A percentile compares a stretch with the other conserved stretches of the same genome.
These are phyloP conservation scores for Phalacrocorax carbo DNA, from an alignment of 2,113 vertebrate species.

Conservation along the genomic window DNA sequence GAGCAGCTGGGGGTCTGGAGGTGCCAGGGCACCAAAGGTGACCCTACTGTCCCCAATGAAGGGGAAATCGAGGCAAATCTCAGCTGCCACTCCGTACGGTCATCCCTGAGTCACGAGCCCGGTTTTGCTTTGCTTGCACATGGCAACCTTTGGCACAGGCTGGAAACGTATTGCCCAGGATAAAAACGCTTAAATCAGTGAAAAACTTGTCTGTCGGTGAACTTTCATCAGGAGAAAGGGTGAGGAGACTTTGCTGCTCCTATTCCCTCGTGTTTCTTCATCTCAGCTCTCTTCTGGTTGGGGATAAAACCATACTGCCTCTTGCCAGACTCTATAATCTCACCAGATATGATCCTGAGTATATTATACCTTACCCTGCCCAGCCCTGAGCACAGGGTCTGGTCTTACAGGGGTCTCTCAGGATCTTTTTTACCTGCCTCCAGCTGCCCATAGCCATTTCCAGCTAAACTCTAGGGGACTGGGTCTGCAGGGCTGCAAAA, in stretches of 20 bases:
- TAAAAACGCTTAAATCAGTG: background rate
- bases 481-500: background rate
- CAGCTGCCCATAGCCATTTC: background rate
- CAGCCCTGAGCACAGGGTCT: rapidly evolving
- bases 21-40: background rate
- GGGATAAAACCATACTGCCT: background rate
- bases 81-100: background rate
- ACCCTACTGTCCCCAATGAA: background rate
- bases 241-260: background rate
- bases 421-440: background rate
- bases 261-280: background rate
- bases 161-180: rapidly evolving
- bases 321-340: background rate
- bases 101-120: rapidly evolving
- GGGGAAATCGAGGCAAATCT: rapidly evolving
- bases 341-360: background rate
- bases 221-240: background rate
- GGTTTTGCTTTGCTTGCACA: background rate
- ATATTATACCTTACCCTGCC: background rate
- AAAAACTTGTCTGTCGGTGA: background rate
- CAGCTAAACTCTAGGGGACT: background rate
- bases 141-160: background rate
- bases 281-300: background rate
- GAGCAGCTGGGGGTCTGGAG: background rate
- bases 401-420: background rate